Conservation (phyloP, 1,140 invertebrate species). For the Lordiphosa collinella region DNA sequence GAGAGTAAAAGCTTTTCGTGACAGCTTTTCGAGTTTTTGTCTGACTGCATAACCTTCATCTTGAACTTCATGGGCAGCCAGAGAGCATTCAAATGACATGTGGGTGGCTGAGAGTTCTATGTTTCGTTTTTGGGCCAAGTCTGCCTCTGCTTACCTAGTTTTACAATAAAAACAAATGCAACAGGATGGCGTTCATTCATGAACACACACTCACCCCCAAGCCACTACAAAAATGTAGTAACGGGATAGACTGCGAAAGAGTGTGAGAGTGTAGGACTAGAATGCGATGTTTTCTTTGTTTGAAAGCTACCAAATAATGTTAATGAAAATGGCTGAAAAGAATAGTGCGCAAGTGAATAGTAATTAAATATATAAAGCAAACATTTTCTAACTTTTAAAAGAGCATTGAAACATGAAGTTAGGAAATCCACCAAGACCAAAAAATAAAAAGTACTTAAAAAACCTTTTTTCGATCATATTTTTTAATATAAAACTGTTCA, state of each 20-base stretch:
- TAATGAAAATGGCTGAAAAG: no score
- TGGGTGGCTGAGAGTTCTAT: constrained; percentile 14
- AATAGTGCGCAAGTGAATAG: no score
- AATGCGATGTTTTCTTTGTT: no score
- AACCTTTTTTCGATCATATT: no score
- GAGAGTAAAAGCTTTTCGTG: constrained; percentile 26
- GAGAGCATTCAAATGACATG: constrained; percentile 4
- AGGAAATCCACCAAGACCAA: no score
- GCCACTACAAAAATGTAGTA: constrained; percentile 15
- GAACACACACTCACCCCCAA: constrained; percentile 43
- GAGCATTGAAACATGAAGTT: no score
- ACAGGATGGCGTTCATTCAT: constrained; percentile 77
- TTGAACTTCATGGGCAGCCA: constrained; percentile 63
- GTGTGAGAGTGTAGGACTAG: neutral
- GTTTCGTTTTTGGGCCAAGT: constrained; percentile 35
- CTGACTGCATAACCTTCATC: constrained; percentile 65
- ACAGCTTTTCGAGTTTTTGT: constrained; percentile 45
- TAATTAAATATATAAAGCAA: no score
- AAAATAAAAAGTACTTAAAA: no score
- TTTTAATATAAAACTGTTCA: no score
- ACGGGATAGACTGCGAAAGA: neutral
- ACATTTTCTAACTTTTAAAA: no score
- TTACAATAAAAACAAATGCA: constrained; percentile 72
- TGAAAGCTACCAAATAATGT: no score
- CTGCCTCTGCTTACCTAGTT: constrained; percentile 24